Conservation (phyloP, 2,797 vertebrate species). For the Orestias chungarensis region DNA sequence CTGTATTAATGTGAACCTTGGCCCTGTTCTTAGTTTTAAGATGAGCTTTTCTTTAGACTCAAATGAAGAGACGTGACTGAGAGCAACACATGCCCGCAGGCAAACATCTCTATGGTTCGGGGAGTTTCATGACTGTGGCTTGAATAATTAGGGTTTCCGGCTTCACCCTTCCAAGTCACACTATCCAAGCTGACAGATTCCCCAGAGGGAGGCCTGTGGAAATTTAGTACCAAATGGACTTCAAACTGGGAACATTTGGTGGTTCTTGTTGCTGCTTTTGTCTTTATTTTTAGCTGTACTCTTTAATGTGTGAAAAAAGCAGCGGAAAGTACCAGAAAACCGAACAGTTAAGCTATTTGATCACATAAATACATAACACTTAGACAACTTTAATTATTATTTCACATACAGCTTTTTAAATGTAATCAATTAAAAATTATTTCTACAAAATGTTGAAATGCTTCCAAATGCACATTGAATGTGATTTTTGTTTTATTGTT, state of each 20-base stretch:
- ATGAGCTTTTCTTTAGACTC: slow-evolving; percentile 20
- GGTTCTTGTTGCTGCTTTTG: slow-evolving; percentile 44
- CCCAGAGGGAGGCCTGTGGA: slow-evolving; percentile 50
- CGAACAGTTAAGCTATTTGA: background rate
- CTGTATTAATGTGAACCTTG: slow-evolving; percentile 1
- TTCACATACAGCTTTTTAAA: no score
- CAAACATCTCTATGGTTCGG: slow-evolving; percentile 41
- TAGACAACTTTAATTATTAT: background rate
- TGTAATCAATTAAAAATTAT: no score
- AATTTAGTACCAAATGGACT: slow-evolving; percentile 52
- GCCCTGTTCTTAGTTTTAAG: slow-evolving; percentile 3
- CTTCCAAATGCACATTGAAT: background rate
- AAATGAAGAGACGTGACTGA: slow-evolving; percentile 21
- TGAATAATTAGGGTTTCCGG: slow-evolving; percentile 59
- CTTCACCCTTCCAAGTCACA: slow-evolving; percentile 53
- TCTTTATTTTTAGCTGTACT: slow-evolving; percentile 41
- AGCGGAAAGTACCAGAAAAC: background rate
- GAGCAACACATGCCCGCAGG: slow-evolving; percentile 53
- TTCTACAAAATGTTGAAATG: background rate
- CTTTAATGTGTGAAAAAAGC: slow-evolving; percentile 38
- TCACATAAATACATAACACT: background rate
- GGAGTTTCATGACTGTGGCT: slow-evolving; percentile 58
- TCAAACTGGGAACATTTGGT: slow-evolving; percentile 58
- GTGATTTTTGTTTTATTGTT: background rate
- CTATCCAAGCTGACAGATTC: slow-evolving; percentile 46